phyloP scores from a whole-genome alignment of 2,113 vertebrate genomes.

The Corydoras maculifer region DNA sequence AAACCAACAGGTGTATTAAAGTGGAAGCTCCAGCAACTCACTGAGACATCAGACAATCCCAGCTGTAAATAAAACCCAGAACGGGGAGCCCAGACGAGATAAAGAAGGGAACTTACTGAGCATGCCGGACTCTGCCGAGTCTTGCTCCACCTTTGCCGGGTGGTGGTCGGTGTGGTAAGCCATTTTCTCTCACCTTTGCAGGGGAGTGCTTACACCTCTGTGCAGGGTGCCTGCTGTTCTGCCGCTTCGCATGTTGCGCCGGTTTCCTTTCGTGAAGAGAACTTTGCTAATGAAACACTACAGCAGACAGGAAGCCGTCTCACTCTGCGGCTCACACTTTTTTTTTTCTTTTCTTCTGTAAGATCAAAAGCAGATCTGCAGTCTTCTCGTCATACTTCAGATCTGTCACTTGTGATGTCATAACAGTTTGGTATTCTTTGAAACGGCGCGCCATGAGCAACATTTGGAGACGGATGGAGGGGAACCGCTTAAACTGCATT shows the following conservation, averaged over 20 bases:
- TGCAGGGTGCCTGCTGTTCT: constrained; percentile 8
- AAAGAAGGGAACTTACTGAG: constrained; percentile 35
- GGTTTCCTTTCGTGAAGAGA: constrained; percentile 48
- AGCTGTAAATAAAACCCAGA: background rate
- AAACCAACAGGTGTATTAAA: too few relatives aligned
- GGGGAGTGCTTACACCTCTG: constrained; percentile 12
- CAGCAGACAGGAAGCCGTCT: constrained; percentile 51
- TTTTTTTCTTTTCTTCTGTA: too few relatives aligned
- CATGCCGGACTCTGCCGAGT: constrained; percentile 18
- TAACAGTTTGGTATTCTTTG: too few relatives aligned
- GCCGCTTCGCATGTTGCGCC: constrained; percentile 16
- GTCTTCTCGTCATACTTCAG: background rate
- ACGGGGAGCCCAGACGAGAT: background rate
- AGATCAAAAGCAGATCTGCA: too few relatives aligned
- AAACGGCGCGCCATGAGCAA: too few relatives aligned
- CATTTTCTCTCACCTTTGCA: constrained; percentile 22
- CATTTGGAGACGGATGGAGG: too few relatives aligned
- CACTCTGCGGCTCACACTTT: background rate
- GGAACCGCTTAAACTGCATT: too few relatives aligned
- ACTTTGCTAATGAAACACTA: constrained; percentile 8
- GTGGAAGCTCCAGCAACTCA: background rate
- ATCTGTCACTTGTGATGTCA: too few relatives aligned
- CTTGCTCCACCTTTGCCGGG: constrained; percentile 22
- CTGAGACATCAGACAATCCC: background rate
- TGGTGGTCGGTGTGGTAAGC: constrained; percentile 10